Conservation (phyloP, 2,113 vertebrate species). For the Carollia perspicillata region DNA sequence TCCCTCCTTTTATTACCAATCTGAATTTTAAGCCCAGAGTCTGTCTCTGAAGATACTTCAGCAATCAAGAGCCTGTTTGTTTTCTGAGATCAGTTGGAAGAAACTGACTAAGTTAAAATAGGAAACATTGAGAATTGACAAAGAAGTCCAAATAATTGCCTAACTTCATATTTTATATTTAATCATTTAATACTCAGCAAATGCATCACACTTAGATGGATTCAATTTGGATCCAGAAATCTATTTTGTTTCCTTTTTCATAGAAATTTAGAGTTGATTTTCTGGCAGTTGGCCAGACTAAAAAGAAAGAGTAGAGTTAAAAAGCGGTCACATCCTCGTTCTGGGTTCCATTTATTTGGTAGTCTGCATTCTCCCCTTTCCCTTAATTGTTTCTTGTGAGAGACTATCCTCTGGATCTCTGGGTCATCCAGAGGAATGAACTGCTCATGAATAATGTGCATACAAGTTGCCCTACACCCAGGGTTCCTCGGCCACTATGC, state of each 20-base stretch:
- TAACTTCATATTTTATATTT: constrained; percentile 54
- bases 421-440: neutral
- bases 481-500: neutral
- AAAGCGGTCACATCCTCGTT: neutral
- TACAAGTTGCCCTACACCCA: neutral
- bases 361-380: neutral
- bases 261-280: neutral
- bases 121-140: constrained; percentile 23
- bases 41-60: neutral
- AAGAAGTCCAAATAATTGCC: neutral
- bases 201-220: neutral
- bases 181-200: neutral
- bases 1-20: neutral
- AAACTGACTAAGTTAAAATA: constrained; percentile 16
- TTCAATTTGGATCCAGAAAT: neutral
- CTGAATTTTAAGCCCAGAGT: neutral
- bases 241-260: neutral
- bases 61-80: neutral
- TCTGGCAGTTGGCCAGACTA: neutral
- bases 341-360: neutral
- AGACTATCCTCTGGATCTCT: neutral
- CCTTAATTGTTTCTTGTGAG: neutral
- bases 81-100: constrained; percentile 27
- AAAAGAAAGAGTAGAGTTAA: neutral
- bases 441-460: neutral